Percentiles rank a stretch among this genome's conserved stretches.
Conservation (phyloP, 92 coral and sea anemone genomes). For the Palythoa heliodiscus region DNA sequence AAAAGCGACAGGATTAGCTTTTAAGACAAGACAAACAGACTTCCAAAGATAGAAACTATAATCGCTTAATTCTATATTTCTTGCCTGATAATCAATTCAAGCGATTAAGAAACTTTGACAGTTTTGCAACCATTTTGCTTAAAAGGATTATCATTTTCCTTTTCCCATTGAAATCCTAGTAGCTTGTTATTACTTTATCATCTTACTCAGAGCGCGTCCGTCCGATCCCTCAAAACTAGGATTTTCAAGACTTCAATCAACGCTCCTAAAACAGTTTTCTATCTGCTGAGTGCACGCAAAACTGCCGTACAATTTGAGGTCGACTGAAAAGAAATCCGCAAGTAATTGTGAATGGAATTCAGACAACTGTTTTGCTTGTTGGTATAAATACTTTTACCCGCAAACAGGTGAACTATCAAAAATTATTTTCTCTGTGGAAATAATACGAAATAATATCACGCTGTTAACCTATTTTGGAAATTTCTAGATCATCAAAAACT, state of each 20-base stretch:
- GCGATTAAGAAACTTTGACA: constrained; percentile 36
- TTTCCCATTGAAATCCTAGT: not conserved
- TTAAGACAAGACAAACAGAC: constrained; percentile 53
- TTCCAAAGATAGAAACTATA: constrained; percentile 39
- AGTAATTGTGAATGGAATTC: constrained; percentile 39
- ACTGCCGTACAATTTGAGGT: constrained; percentile 2
- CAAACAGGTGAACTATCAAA: constrained; percentile 27
- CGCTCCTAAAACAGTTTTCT: not conserved
- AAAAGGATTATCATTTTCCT: constrained; percentile 30
- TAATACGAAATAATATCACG: constrained; percentile 8
- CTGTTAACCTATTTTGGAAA: constrained; percentile 16
- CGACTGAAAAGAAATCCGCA: not conserved
- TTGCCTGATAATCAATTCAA: constrained; percentile 20
- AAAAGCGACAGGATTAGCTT: constrained; percentile 39
- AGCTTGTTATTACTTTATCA: constrained; percentile 9
- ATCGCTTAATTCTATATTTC: constrained; percentile 12
- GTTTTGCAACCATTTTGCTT: constrained; percentile 26
- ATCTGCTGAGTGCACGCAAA: constrained; percentile 15
- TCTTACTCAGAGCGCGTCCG: not conserved
- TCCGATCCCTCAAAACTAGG: constrained; percentile 16
- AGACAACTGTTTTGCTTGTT: not conserved
- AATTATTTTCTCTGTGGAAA: constrained; percentile 12
- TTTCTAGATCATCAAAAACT: constrained; percentile 26
- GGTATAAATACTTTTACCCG: constrained; percentile 1
- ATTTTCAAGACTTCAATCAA: constrained; percentile 2